Percentiles rank a stretch among this genome's conserved stretches.
Conservation (phyloP, 2,797 vertebrate species). For the Paedocypris micromegethes region DNA sequence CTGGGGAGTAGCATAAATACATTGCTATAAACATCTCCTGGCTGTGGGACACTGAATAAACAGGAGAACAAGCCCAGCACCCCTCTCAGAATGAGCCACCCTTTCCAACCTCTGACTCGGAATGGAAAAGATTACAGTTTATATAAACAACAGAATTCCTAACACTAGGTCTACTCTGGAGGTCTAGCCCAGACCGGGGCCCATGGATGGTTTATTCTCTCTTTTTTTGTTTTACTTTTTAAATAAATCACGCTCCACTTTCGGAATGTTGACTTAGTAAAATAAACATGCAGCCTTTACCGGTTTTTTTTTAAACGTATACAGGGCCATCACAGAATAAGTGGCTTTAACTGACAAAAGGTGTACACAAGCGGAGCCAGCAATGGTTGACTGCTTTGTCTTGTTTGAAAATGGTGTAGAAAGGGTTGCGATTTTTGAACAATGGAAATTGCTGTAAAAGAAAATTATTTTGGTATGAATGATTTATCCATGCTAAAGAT, state of each 20-base stretch:
- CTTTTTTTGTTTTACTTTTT: conserved; percentile 43
- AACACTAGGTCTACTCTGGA: conserved; percentile 73
- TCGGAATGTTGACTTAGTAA: conserved; percentile 58
- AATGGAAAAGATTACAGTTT: conserved; percentile 84
- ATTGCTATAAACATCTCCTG: conserved; percentile 80
- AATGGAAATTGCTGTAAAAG: conserved; percentile 20
- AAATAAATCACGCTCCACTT: conserved; percentile 59
- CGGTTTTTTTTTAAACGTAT: conserved; percentile 41
- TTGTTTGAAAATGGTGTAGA: conserved; percentile 35
- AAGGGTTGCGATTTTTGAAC: conserved; percentile 18
- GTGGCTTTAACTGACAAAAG: conserved; percentile 45
- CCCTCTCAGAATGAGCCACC: conserved; percentile 52
- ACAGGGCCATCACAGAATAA: conserved; percentile 38
- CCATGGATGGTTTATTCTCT: conserved; percentile 48
- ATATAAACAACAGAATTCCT: conserved; percentile 82
- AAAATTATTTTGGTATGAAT: conserved; percentile 40
- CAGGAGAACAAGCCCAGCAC: conserved; percentile 64
- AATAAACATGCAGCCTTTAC: conserved; percentile 56
- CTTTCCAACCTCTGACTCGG: conserved; percentile 66
- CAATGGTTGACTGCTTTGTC: conserved; percentile 36
- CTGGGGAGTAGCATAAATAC: conserved; percentile 76
- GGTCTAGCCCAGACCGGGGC: conserved; percentile 63
- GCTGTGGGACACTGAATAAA: conserved; percentile 77
- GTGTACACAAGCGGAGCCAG: conserved; percentile 34
- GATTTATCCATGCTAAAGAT: conserved; percentile 48